Base-by-base conservation (phyloP, 2,797 vertebrate genomes). In the Florisuga fusca region DNA sequence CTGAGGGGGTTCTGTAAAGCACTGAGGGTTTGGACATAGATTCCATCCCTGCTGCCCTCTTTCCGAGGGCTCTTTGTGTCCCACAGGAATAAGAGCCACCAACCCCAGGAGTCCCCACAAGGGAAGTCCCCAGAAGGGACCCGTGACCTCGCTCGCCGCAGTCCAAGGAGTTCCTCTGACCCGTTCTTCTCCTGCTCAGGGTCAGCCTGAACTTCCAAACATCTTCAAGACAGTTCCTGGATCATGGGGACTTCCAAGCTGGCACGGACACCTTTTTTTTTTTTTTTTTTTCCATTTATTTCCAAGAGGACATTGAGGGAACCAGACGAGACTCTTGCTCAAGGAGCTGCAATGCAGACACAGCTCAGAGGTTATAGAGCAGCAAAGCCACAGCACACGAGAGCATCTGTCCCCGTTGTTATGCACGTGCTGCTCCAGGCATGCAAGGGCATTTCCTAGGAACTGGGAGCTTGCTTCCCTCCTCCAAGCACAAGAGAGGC, bases 381-480 rank as follows among this genome's bases (percentile, higher is more conserved):
- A 79, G 90, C 94, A 88, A 84, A 62, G 87, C 80, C 90, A 90
- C 80, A 80, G 80, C 85, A 79, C 48, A 6, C 36, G 22, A 53
- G 89, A 91, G 69, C 63, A 50, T 84, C 69, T 13, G 80, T 81
- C 12, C 66, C 86, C 13, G 2, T 3, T 0, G 64, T 29, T 53
- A 8, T 19, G 75, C 89, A 21, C 31, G n/a, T n/a, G 74, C 77
- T 85, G 87, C 84, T 84, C 87, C 61, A 10, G 69, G 84, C 48
- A 66, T 69, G 63, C 84, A 8, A 8, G 45, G 61, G 53, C 41
- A 38, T 23, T 31, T 45, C 46, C 33, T 6, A 10, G 64, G 69
- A 75, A 29, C 17, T 2, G 36, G 45, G 45, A 36, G 67, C n/a
- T 48, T 4, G 1, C 76, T 74, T 63, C 68, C 4, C 2, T 61